Evolutionary conservation across 2,113 vertebrate species (phyloP), one percentile per base, ranked within the genome.

Genomic region (Pica pica): DNA sequence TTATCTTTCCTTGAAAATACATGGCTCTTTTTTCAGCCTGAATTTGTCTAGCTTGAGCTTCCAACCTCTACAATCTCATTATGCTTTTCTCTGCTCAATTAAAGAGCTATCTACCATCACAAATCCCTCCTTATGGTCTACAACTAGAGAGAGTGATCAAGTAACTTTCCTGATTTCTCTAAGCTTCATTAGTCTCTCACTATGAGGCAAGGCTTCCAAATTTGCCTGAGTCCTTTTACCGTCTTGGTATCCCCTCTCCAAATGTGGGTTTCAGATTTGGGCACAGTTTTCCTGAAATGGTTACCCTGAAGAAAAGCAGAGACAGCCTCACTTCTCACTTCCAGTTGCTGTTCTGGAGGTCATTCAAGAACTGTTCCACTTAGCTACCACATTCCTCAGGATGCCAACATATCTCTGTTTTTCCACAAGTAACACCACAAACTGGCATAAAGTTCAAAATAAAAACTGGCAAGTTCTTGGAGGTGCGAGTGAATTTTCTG

Each of bases 71-170:
- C 60, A 81, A 86, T 91, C 60, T 90, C 95, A 95, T 96, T 90
- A 94, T 64, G 59, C 28, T 74, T 94, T 96, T 92, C 86, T 78
- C 94, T 93, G 88, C 90, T 93, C 93, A 92, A 93, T 95, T 93
- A 88, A 92, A 94, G 88, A 92, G 39, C 64, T 84, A 89, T 83
- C 75, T 90, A 93, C 79, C 64, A 93, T 77, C 68, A 90, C 75
- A 95, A 93, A 69, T 52, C 35, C 44, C 37, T 86, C 92, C 85
- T 88, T 90, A 89, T n/a, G 56, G 64, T 77, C 14, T 10, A 44
- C 37, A 80, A 28, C 82, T 75, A 77, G 71, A 74, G 10, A 27
- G 27, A 83, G 56, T 7, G 30, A 93, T 83, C 71, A 78, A 94
- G 76, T 83, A 52, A 63, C 68, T 85, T 83, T 52, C 60, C 44